A percentile compares a stretch with the other conserved stretches of the same genome.
Conservation (phyloP, 2,113 vertebrate genomes). For the Stomatorhinus ivindoensis region DNA sequence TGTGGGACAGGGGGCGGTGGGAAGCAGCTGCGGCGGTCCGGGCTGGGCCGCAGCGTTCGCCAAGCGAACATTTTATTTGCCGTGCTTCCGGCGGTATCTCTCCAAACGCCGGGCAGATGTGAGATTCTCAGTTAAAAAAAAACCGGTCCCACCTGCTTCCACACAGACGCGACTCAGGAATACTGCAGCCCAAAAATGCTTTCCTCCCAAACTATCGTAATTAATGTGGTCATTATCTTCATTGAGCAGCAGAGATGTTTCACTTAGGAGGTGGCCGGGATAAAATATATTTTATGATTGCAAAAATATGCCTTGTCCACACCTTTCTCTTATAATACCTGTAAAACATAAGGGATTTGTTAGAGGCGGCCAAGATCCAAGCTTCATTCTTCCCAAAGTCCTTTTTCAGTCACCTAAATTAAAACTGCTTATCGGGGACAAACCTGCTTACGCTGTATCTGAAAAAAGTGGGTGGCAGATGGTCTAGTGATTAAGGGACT, state of each 20-base stretch:
- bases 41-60: not conserved
- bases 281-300: not conserved
- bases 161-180: not conserved
- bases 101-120: constrained; percentile 38
- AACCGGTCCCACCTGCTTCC: constrained; percentile 36
- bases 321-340: not conserved
- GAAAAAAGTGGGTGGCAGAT: constrained; percentile 27
- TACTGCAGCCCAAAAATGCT: not conserved
- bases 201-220: not conserved
- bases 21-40: not conserved
- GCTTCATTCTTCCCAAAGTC: not conserved
- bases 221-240: not conserved
- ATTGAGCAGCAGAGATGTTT: not conserved
- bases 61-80: not conserved
- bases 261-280: not conserved
- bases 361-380: not conserved
- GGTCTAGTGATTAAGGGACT: constrained; percentile 32
- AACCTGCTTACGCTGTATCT: not conserved
- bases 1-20: not conserved
- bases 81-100: constrained; percentile 1
- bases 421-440: not conserved
- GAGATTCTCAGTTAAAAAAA: constrained; percentile 41
- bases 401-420: not conserved
- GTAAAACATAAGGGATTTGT: not conserved
- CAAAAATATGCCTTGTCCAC: not conserved